These are phyloP conservation scores for Gouania willdenowi DNA, from an alignment of 2,797 vertebrate species.

Conservation along the genomic window DNA sequence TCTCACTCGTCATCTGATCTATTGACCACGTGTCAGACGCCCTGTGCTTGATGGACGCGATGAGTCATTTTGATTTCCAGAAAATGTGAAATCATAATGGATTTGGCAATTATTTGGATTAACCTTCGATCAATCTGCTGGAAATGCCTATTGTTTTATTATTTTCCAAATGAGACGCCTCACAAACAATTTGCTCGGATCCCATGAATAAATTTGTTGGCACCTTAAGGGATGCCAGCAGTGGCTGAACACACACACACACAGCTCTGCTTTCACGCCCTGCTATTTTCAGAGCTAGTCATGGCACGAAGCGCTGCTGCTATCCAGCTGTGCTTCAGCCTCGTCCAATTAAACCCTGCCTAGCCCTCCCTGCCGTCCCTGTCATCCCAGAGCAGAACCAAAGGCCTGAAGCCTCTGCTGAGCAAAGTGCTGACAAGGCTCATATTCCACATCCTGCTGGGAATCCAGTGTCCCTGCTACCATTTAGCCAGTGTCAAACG, in stretches of 20 bases:
- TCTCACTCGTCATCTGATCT: conserved; percentile 26
- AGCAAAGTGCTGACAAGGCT: conserved; percentile 64
- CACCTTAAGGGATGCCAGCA: conserved; percentile 41
- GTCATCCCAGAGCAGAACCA: conserved; percentile 54
- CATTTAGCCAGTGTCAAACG: conserved; percentile 37
- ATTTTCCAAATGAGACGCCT: conserved; percentile 62
- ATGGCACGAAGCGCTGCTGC: conserved; percentile 40
- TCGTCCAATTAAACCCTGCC: conserved; percentile 69
- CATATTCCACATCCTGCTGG: conserved; percentile 55
- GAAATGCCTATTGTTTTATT: conserved; percentile 66
- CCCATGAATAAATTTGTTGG: conserved; percentile 57
- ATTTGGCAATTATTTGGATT: conserved; percentile 66
- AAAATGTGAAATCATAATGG: conserved; percentile 56
- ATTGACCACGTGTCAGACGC: conserved; percentile 31
- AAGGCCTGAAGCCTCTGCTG: conserved; percentile 59
- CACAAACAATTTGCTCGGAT: conserved; percentile 61
- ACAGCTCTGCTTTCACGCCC: conserved; percentile 26
- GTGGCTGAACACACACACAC: conserved; percentile 20
- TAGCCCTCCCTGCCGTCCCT: too few relatives aligned
- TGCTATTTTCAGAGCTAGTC: conserved; percentile 46
- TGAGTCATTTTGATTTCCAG: conserved; percentile 45
- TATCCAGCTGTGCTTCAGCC: conserved; percentile 62
- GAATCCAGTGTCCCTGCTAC: conserved; percentile 49
- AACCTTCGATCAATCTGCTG: conserved; percentile 60
- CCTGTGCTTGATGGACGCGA: conserved; percentile 38